Evolutionary conservation across 2,113 vertebrate genomes (phyloP).

Genomic region (Thinocorus orbignyianus): DNA sequence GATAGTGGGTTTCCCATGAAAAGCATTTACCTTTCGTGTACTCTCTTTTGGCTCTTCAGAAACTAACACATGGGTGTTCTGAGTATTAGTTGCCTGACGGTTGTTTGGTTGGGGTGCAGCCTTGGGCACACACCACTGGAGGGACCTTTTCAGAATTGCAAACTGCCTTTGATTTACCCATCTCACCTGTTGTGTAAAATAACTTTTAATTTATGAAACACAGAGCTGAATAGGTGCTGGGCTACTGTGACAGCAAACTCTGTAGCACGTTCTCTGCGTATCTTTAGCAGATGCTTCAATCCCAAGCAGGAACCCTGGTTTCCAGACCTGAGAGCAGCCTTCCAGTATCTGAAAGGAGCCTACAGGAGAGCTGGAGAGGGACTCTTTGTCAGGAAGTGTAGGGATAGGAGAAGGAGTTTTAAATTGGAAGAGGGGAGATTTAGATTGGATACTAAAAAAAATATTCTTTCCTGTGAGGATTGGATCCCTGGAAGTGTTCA

Average conservation of each 20-base stretch:
- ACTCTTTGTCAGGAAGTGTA: too few relatives aligned
- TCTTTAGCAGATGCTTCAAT: not conserved
- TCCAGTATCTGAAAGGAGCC: too few relatives aligned
- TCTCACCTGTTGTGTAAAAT: not conserved
- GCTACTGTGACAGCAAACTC: not conserved
- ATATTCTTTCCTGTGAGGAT: too few relatives aligned
- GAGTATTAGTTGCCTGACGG: not conserved
- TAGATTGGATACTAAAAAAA: too few relatives aligned
- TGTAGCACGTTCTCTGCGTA: not conserved
- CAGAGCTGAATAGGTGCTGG: not conserved
- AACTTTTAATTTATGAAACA: not conserved
- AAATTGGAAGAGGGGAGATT: too few relatives aligned
- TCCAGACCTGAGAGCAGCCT: not conserved
- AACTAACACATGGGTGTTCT: not conserved
- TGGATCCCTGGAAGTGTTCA: too few relatives aligned
- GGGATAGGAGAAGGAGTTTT: too few relatives aligned
- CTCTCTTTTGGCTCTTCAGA: not conserved
- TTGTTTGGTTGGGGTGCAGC: not conserved
- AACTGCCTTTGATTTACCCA: not conserved
- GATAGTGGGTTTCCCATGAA: not conserved
- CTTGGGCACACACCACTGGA: not conserved
- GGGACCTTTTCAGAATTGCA: not conserved
- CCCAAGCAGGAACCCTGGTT: not conserved
- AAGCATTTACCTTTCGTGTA: not conserved
- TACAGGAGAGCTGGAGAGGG: too few relatives aligned